Conservation (phyloP, 2,797 vertebrate species). For the Chaunax sp. region DNA sequence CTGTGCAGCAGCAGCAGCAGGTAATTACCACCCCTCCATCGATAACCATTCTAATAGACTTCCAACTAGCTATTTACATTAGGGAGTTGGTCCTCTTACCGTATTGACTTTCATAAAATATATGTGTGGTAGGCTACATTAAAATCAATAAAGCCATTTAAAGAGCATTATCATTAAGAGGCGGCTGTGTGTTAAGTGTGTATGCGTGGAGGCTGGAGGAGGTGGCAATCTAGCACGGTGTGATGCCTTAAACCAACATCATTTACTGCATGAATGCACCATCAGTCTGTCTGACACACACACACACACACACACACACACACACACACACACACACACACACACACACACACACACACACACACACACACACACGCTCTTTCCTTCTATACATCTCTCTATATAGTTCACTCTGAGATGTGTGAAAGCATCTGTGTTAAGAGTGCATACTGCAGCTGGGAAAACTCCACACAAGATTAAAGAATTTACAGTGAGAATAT, state of each 20-base stretch:
- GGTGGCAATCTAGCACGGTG: conserved; percentile 47
- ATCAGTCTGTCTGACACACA: conserved; percentile 38
- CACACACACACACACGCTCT: too few species aligned
- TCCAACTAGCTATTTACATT: conserved; percentile 76
- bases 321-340: too few species aligned
- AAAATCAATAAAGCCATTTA: conserved; percentile 83
- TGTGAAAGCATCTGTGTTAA: conserved; percentile 14
- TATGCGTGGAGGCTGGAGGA: conserved; percentile 41
- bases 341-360: too few species aligned
- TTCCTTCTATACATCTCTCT: conserved; percentile 31
- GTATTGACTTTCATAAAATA: conserved; percentile 82
- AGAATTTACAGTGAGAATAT: conserved; percentile 5
- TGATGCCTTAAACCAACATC: conserved; percentile 79
- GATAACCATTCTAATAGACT: conserved; percentile 80
- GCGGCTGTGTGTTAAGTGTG: conserved; percentile 61
- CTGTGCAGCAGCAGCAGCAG: conserved; percentile 32
- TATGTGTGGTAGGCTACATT: conserved; percentile 75
- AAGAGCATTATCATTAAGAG: conserved; percentile 80
- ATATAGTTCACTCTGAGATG: conserved; percentile 21
- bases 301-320: too few species aligned
- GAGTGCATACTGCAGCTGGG: background rate
- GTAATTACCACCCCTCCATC: conserved; percentile 78
- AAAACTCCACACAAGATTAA: conserved; percentile 13
- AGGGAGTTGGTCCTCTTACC: conserved; percentile 67
- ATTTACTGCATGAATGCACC: conserved; percentile 77